phyloP scores from a whole-genome alignment of 2,888 invertebrate genomes.

The Hecatera dysodea region DNA sequence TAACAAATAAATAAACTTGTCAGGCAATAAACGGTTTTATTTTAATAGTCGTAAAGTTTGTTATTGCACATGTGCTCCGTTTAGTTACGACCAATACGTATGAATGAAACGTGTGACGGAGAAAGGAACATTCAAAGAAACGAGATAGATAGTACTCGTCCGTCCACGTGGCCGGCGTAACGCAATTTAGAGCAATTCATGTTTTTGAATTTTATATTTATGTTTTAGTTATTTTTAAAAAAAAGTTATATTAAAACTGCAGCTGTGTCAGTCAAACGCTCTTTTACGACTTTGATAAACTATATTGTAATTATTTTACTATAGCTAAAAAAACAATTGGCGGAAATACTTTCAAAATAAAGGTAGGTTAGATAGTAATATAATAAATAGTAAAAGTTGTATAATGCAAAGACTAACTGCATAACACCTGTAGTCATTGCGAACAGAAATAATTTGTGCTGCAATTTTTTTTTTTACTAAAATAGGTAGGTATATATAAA shows the following conservation, averaged over 20 bases:
- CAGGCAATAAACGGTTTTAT: slow-evolving; percentile 89
- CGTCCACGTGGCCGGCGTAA: slow-evolving; percentile 88
- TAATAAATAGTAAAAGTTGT: too few species aligned
- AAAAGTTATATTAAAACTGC: too few species aligned
- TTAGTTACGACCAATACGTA: slow-evolving; percentile 86
- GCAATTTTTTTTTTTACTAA: too few species aligned
- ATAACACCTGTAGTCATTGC: neutral
- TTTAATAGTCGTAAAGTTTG: slow-evolving; percentile 87
- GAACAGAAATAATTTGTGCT: neutral
- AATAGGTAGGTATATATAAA: too few species aligned
- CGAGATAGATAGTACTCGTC: slow-evolving; percentile 81
- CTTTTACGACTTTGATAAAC: neutral
- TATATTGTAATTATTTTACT: neutral
- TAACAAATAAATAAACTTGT: slow-evolving; percentile 88
- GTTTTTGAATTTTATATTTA: slow-evolving; percentile 61
- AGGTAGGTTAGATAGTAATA: neutral
- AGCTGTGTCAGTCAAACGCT: neutral
- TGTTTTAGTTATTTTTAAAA: neutral
- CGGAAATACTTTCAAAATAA: neutral
- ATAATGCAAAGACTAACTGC: neutral
- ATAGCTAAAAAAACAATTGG: neutral
- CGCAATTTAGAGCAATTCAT: slow-evolving; percentile 83
- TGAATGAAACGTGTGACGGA: slow-evolving; percentile 87
- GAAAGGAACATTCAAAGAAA: slow-evolving; percentile 76
- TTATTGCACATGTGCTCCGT: slow-evolving; percentile 85